Conservation (phyloP, 2,797 vertebrate genomes). For the Semotilus atromaculatus region DNA sequence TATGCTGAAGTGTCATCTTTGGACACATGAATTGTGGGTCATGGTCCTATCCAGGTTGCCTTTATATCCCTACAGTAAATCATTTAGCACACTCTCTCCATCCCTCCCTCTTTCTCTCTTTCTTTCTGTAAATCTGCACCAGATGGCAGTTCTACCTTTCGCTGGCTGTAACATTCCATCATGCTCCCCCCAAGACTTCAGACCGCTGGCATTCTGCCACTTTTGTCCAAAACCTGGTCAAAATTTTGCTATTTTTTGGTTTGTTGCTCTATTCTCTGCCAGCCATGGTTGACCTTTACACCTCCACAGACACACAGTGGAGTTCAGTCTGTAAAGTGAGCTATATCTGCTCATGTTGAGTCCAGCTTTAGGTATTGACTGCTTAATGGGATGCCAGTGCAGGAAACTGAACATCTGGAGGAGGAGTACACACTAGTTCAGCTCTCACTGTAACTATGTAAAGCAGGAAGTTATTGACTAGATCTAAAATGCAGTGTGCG, state of each 20-base stretch:
- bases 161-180: conserved; percentile 28
- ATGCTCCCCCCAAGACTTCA: conserved; percentile 41
- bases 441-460: conserved; percentile 67
- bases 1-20: conserved; percentile 1
- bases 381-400: conserved; percentile 61
- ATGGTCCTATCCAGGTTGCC: conserved; percentile 11
- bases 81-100: conserved; percentile 17
- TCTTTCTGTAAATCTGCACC: conserved; percentile 46
- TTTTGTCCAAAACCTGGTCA: conserved; percentile 36
- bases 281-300: conserved; percentile 28
- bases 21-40: conserved; percentile 8
- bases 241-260: conserved; percentile 23
- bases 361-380: conserved; percentile 62
- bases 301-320: background rate
- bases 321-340: conserved; percentile 56
- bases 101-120: background rate
- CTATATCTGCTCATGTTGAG: conserved; percentile 57
- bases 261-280: conserved; percentile 19
- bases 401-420: conserved; percentile 71
- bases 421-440: conserved; percentile 65
- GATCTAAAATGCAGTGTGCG: conserved; percentile 7
- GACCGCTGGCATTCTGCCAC: conserved; percentile 39
- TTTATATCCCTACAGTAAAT: conserved; percentile 43
- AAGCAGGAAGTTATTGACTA: conserved; percentile 64
- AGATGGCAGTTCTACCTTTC: conserved; percentile 49